Percentiles rank a stretch among this genome's conserved stretches.
Evolutionary conservation across 2,797 vertebrate species (phyloP).

Genomic region (Alauda arvensis): DNA sequence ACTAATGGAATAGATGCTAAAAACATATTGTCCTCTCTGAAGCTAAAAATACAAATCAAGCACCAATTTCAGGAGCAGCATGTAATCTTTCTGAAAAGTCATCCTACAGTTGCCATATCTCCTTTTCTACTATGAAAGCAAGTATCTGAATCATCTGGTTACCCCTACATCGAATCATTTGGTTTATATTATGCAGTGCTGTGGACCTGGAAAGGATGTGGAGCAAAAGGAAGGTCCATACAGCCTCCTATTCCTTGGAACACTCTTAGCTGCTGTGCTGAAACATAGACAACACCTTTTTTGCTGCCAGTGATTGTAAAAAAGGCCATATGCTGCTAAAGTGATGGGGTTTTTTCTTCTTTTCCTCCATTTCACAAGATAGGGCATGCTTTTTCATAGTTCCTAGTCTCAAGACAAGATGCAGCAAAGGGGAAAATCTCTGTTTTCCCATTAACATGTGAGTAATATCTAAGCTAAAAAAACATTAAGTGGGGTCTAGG

Average conservation of each 20-base stretch:
- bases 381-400: background rate
- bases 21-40: background rate
- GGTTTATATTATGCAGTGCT: background rate
- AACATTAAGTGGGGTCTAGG: background rate
- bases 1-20: background rate
- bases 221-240: background rate
- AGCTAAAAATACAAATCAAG: background rate
- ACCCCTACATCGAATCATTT: background rate
- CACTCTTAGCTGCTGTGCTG: background rate
- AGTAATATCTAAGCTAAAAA: background rate
- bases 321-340: background rate
- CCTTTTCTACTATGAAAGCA: background rate
- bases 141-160: background rate
- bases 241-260: background rate
- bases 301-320: background rate
- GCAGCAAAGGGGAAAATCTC: background rate
- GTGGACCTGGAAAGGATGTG: background rate
- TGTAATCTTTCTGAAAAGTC: background rate
- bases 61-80: background rate
- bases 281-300: background rate
- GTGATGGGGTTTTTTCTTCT: background rate
- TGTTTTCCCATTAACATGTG: background rate
- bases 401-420: background rate
- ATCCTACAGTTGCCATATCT: background rate
- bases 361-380: background rate